phyloP scores from a whole-genome alignment of 2,113 vertebrate species.

The Rhizomys pruinosus region DNA sequence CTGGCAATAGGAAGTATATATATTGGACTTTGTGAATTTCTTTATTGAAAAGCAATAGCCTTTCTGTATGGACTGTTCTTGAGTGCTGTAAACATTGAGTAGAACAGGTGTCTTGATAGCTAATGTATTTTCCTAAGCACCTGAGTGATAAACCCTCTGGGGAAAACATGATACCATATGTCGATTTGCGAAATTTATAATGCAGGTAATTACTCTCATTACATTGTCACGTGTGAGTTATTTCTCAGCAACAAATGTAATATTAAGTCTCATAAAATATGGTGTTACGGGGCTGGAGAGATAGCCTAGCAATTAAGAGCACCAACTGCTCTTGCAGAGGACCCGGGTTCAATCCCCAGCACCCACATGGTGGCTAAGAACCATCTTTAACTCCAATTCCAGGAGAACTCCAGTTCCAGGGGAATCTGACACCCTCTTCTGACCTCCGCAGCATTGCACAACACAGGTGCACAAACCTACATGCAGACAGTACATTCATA shows the following conservation, averaged over 20 bases:
- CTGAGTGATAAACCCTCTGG: constrained; percentile 61
- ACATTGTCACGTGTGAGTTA: constrained; percentile 65
- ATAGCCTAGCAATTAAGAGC: too few relatives aligned
- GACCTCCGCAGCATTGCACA: too few relatives aligned
- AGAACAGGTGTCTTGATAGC: constrained; percentile 13
- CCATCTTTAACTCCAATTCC: too few relatives aligned
- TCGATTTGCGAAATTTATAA: constrained; percentile 69
- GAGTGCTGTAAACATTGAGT: neutral
- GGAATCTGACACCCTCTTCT: too few relatives aligned
- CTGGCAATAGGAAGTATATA: neutral
- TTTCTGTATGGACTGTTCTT: neutral
- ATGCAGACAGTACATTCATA: too few relatives aligned
- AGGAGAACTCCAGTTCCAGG: too few relatives aligned
- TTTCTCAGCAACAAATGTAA: constrained; percentile 39
- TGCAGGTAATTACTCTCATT: constrained; percentile 72
- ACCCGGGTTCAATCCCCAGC: too few relatives aligned
- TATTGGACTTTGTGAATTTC: neutral
- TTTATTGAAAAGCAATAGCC: neutral
- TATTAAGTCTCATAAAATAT: neutral
- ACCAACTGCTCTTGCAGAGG: too few relatives aligned
- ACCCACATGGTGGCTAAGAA: too few relatives aligned
- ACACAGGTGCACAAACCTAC: too few relatives aligned
- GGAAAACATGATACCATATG: constrained; percentile 71
- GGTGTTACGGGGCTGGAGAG: too few relatives aligned
- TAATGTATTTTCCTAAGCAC: constrained; percentile 51